Percentiles rank a stretch among this genome's conserved stretches.
Conservation (phyloP, 2,797 vertebrate species). For the Anas capensis region DNA sequence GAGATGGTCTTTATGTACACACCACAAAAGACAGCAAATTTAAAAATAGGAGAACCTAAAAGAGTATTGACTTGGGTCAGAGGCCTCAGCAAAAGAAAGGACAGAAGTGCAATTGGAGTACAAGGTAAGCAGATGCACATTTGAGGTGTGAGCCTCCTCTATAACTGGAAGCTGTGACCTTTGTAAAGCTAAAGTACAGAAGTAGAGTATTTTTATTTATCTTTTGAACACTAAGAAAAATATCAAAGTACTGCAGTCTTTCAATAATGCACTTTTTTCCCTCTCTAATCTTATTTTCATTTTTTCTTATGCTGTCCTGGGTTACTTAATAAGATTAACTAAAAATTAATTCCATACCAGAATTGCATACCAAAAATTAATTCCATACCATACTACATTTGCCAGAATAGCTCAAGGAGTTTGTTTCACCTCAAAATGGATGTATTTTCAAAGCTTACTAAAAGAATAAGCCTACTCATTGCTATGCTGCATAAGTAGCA, state of each 20-base stretch:
- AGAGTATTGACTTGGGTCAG: not conserved
- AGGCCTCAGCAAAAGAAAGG: not conserved
- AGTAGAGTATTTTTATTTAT: not conserved
- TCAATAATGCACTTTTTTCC: not conserved
- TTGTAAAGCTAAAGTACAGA: not conserved
- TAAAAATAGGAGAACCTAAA: not conserved
- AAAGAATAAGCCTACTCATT: conserved; percentile 20
- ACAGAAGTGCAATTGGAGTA: not conserved
- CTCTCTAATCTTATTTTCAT: conserved; percentile 6
- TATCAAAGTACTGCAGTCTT: not conserved
- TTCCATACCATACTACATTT: not conserved
- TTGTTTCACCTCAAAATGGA: not conserved
- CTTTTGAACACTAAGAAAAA: not conserved
- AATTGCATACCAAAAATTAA: not conserved
- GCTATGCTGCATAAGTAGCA: not conserved
- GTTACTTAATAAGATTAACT: not conserved
- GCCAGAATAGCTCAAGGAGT: conserved; percentile 25
- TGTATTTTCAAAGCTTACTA: not conserved
- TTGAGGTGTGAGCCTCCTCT: not conserved
- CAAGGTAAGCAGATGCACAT: not conserved
- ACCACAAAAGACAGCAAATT: not conserved
- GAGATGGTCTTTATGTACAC: not conserved
- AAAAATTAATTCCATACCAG: not conserved
- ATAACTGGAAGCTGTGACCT: not conserved
- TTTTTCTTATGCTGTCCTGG: not conserved